Percentiles rank a stretch among this genome's conserved stretches.
Evolutionary conservation across 2,797 vertebrate genomes (phyloP).

Genomic region (Platalea minor): DNA sequence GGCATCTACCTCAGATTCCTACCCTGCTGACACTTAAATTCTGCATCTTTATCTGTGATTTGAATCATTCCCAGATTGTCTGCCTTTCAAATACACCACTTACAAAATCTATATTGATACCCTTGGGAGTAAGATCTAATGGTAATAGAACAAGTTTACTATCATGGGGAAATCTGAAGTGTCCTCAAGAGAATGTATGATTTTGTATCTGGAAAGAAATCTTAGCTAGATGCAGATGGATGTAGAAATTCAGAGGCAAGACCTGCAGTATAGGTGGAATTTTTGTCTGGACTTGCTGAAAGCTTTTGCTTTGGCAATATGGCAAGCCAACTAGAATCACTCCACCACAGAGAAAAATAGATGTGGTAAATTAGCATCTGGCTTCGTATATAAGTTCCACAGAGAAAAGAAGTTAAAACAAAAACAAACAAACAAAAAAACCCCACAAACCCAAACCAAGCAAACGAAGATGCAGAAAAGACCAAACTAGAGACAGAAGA

Average conservation of each 20-base stretch:
- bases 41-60: background rate
- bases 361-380: background rate
- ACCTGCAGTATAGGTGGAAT: background rate
- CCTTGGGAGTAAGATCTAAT: background rate
- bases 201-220: background rate
- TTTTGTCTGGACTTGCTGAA: background rate
- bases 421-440: background rate
- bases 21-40: background rate
- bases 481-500: background rate
- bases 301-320: background rate
- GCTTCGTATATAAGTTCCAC: background rate
- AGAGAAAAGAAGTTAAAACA: background rate
- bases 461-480: background rate
- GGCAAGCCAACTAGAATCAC: background rate
- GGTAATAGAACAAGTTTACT: background rate
- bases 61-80: background rate
- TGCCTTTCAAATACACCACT: background rate
- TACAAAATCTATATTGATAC: background rate
- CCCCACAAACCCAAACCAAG: background rate
- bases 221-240: background rate
- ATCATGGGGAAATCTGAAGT: background rate
- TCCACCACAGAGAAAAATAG: background rate
- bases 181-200: background rate
- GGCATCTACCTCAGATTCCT: background rate
- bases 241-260: background rate